Percentiles rank a stretch among this genome's conserved stretches.
phyloP scores from a whole-genome alignment of 2,113 vertebrate species.

The Calypte anna region DNA sequence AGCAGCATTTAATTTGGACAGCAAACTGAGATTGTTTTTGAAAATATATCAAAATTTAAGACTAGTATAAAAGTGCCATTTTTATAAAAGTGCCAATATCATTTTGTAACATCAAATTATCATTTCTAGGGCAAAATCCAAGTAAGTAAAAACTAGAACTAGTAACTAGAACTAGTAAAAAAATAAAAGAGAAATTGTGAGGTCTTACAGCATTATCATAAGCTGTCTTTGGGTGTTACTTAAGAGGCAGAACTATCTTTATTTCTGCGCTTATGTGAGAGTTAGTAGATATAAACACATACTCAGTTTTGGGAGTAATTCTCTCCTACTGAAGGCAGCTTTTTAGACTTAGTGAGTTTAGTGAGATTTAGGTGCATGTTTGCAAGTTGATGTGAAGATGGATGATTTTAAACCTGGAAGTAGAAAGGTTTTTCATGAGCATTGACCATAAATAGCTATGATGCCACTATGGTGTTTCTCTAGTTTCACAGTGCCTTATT shows the following conservation, averaged over 20 bases:
- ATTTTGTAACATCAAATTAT: not conserved
- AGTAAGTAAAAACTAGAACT: not conserved
- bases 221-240: not conserved
- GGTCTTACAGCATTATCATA: not conserved
- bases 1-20: not conserved
- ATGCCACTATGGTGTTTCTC: not conserved
- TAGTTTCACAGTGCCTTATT: not conserved
- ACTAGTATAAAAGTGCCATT: not conserved
- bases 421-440: not conserved
- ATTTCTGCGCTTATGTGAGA: not conserved
- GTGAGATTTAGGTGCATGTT: not conserved
- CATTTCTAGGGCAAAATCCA: not conserved
- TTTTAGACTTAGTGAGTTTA: not conserved
- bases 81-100: not conserved
- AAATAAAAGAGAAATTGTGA: not conserved
- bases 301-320: not conserved
- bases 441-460: not conserved
- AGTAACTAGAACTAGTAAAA: too few relatives aligned
- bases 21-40: not conserved
- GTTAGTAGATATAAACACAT: not conserved
- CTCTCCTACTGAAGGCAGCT: not conserved
- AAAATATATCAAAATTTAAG: not conserved
- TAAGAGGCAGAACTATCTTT: not conserved
- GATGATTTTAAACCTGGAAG: not conserved
- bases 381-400: not conserved